Base-by-base conservation (phyloP, 2,888 invertebrate species). In the Exephanes ischioxanthus region DNA sequence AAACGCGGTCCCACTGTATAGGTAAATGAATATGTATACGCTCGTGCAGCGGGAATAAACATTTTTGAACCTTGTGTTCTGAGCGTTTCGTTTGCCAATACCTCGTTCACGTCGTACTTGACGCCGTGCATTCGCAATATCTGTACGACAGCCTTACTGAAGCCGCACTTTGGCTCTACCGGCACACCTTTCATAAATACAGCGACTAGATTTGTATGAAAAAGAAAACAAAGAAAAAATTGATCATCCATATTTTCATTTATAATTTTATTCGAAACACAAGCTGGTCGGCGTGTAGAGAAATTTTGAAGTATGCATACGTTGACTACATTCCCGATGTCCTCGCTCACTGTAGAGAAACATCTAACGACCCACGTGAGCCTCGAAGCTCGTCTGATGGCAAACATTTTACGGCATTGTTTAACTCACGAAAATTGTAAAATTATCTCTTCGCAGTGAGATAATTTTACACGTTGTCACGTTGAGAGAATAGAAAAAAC, bases 81-180 rank as follows among this genome's bases (percentile, higher is more conserved):
- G 41, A 99, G 94, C 76, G 95, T 95, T 92, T 99, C 98, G 94
- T 98, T 97, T 83, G 96, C 95, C 53, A 99, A 95, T 33, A 99
- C 99, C 95, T 99, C 97, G 91, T 98, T 97, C 84, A 98, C 96
- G 90, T 98, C 97, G 92, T 98, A 99, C 14, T 96, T 95, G 0
- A 99, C 98, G 19, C 98, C 98, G 94, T 99, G 99, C 97, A 99
- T 98, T 91, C 98, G 96, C 93, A 99, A 95, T 89, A 99, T 97
- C 95, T 99, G 98, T 26, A 99, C 97, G 6, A 99, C 99, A 2
- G 99, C 99, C 94, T 99, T 99, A 94, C 99, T 99, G 93, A 99
- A 99, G 7, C 99, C 99, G 94, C 99, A 99, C 92, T 97, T 96
- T 37, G 37, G 37, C 37, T 37, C 37, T 37, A 2, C 1, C 9